Base-by-base conservation (phyloP, 2,113 vertebrate species). In the Indicator maculatus region DNA sequence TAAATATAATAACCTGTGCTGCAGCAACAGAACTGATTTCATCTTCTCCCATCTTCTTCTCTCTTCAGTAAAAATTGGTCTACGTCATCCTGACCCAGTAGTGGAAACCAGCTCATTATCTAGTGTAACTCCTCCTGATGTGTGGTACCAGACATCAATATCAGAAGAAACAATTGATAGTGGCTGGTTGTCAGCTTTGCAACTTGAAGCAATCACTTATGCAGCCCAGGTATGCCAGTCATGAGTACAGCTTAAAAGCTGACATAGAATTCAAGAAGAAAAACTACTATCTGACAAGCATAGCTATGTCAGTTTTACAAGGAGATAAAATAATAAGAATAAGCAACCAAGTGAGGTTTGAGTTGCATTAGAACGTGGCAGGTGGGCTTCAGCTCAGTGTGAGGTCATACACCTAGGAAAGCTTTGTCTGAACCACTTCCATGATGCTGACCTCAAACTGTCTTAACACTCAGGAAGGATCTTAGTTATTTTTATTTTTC, bases 81-180 rank as follows among this genome's bases (percentile, higher is more conserved):
- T 99, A 28, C 98, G 99, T 58, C 99, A 99, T 83, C 99, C 99
- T 14, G 99, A 99, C 93, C 98, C 99, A 5, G 99, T 99, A 19
- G 99, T 99, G 94, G 99, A 99, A 97, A 99, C 99, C 80, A 99
- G 99, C 78, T 99, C 99, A 0, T 97, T 99, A 65, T 99, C 99
- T 90, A 99, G 99, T 18, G 99, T 99, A 30, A 99, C 94, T 47
- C 99, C 99, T 72, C 99, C 99, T 38, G 98, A 99, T 61, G 99
- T 99, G 71, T 99, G 99, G 99, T 99, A 99, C 97, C 98, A 98
- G 92, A 98, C 99, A 11, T 98, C 99, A 60, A 98, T 99, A 96
- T 98, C 99, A 47, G 99, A 99, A 93, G 99, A 99, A 95, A 98
- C 97, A n/a, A 99, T 99, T 44, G 99, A 99, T 74, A 98, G 98